phyloP scores from a whole-genome alignment of 2,888 invertebrate genomes.

The Andrena haemorrhoa region DNA sequence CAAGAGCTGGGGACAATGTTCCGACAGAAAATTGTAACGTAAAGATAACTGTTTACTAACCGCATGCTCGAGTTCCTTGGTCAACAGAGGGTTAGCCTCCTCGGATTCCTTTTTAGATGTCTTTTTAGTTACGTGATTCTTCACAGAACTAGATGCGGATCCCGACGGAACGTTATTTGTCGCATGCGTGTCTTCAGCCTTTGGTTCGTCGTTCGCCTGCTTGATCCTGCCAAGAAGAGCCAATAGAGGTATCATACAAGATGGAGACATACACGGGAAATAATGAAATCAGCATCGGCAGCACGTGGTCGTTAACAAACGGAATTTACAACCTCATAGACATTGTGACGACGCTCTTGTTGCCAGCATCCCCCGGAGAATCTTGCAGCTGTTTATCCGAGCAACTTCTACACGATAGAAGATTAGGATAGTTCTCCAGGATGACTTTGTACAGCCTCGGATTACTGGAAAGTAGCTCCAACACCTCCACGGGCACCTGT shows the following conservation, averaged over 20 bases:
- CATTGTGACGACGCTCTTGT: conserved; percentile 87
- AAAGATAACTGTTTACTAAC: conserved; percentile 56
- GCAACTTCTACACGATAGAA: conserved; percentile 88
- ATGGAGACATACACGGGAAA: too few species aligned
- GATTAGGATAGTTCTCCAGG: conserved; percentile 90
- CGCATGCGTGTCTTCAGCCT: conserved; percentile 33
- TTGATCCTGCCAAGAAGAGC: conserved; percentile 74
- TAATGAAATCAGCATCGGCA: too few species aligned
- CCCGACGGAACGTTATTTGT: conserved; percentile 68
- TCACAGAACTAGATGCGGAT: conserved; percentile 72
- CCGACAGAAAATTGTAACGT: too few species aligned
- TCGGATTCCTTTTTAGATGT: conserved; percentile 79
- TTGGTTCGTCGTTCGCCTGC: conserved; percentile 78
- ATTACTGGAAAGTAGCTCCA: conserved; percentile 88
- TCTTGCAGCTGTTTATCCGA: conserved; percentile 88
- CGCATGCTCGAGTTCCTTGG: conserved; percentile 74
- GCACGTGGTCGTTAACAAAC: too few species aligned
- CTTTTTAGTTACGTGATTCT: conserved; percentile 69
- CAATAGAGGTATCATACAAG: neutral
- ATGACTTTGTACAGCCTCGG: conserved; percentile 90
- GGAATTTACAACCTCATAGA: conserved; percentile 85
- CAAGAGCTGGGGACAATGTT: neutral
- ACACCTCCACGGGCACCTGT: conserved; percentile 88
- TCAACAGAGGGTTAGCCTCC: conserved; percentile 76
- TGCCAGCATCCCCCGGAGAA: conserved; percentile 81